These are phyloP conservation scores for Machimus rusticus DNA, from an alignment of 2,888 invertebrate species.

Conservation along the genomic window DNA sequence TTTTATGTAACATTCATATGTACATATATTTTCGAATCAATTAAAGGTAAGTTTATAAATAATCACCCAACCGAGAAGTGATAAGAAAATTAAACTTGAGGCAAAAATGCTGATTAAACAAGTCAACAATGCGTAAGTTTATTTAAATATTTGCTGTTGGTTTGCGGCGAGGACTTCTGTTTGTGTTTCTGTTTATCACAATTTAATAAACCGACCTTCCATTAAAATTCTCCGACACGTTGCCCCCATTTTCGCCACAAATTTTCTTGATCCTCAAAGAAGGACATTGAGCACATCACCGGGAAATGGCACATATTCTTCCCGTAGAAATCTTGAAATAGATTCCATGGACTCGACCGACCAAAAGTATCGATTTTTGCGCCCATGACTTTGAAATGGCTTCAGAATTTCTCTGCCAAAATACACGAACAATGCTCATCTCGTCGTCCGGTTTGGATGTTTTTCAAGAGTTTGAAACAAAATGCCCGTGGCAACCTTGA, in stretches of 20 bases:
- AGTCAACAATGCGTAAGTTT: not conserved
- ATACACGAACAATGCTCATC: not conserved
- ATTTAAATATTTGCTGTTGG: not conserved
- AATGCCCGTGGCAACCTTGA: not conserved
- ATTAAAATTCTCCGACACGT: too few species aligned
- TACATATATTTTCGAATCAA: too few species aligned
- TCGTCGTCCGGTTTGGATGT: not conserved
- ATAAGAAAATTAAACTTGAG: not conserved
- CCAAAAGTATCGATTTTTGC: not conserved
- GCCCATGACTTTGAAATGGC: not conserved
- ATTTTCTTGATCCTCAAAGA: too few species aligned
- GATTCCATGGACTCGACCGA: not conserved
- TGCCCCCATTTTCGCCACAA: too few species aligned
- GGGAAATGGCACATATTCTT: not conserved
- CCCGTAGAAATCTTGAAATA: not conserved
- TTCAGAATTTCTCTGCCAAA: not conserved
- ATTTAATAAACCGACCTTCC: too few species aligned
- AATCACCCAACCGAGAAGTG: not conserved
- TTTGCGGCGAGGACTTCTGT: too few species aligned
- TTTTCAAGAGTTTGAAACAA: not conserved
- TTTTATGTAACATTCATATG: not conserved
- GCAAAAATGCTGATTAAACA: not conserved
- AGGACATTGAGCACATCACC: not conserved
- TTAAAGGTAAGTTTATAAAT: not conserved
- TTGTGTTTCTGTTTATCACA: too few species aligned